phyloP scores from a whole-genome alignment of 2,797 vertebrate species.

The Chloroceryle inda region DNA sequence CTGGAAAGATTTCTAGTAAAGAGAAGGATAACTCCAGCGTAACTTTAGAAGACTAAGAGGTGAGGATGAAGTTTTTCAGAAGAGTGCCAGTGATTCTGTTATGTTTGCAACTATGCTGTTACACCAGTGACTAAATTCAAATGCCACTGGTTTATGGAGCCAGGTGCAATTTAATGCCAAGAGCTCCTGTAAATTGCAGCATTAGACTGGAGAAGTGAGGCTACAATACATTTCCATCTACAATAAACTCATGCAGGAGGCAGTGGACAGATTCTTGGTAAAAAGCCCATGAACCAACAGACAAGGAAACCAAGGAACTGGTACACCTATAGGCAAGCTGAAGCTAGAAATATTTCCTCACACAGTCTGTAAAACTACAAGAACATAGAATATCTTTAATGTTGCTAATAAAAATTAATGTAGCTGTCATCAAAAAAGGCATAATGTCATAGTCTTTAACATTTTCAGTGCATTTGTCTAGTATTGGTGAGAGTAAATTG shows the following conservation, averaged over 20 bases:
- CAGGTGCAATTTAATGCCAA: neutral
- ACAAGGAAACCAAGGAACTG: neutral
- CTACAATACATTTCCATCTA: neutral
- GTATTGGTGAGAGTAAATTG: neutral
- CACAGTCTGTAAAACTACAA: neutral
- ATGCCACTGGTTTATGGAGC: neutral
- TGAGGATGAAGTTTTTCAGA: neutral
- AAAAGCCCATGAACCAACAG: neutral
- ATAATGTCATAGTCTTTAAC: neutral
- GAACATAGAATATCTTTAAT: neutral
- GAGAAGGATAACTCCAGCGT: neutral
- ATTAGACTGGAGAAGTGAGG: neutral
- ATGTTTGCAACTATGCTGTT: neutral
- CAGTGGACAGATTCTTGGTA: neutral
- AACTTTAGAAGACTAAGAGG: neutral
- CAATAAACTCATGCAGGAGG: neutral
- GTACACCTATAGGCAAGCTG: neutral
- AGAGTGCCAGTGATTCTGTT: neutral
- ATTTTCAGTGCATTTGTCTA: neutral
- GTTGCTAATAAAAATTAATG: neutral
- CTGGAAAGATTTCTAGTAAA: neutral
- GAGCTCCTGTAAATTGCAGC: neutral
- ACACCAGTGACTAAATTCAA: neutral
- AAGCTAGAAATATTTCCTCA: neutral
- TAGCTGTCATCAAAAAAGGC: neutral